Conservation (phyloP, 2,888 invertebrate species). For the Polyommatus iphigenia region DNA sequence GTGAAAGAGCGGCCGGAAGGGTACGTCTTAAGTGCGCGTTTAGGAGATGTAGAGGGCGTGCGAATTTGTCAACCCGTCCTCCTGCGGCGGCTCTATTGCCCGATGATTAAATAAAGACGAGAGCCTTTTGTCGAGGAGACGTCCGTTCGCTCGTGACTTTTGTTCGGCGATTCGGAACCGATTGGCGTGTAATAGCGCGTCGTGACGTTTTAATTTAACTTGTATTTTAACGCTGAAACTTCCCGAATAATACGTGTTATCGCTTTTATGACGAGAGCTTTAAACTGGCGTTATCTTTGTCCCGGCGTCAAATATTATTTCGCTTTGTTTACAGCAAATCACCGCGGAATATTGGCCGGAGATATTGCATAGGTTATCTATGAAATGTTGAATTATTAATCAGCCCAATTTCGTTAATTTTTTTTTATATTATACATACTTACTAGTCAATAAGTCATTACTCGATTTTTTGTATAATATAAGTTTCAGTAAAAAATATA, state of each 20-base stretch:
- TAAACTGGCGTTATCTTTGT: constrained; percentile 16
- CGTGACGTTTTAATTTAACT: constrained; percentile 28
- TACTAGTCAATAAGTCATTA: too few species aligned
- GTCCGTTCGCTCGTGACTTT: constrained; percentile 49
- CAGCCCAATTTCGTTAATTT: background rate
- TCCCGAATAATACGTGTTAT: constrained; percentile 1
- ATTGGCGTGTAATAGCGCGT: constrained; percentile 33
- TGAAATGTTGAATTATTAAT: background rate
- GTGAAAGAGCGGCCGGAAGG: constrained; percentile 63
- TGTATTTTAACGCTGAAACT: constrained; percentile 19
- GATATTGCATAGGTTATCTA: background rate
- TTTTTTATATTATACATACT: background rate
- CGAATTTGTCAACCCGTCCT: constrained; percentile 75
- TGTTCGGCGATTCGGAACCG: constrained; percentile 44
- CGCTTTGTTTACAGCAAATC: background rate
- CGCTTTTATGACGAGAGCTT: constrained; percentile 17
- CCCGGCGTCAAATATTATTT: background rate
- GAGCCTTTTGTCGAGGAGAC: constrained; percentile 53
- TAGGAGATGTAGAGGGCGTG: constrained; percentile 78
- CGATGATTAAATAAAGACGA: constrained; percentile 76
- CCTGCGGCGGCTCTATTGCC: constrained; percentile 69
- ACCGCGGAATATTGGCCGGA: background rate
- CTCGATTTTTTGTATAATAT: too few species aligned
- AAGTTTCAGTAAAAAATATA: background rate
- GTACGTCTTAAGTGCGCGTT: constrained; percentile 78